Evolutionary conservation across 2,888 invertebrate species (phyloP).

Genomic region (Andrena haemorrhoa): DNA sequence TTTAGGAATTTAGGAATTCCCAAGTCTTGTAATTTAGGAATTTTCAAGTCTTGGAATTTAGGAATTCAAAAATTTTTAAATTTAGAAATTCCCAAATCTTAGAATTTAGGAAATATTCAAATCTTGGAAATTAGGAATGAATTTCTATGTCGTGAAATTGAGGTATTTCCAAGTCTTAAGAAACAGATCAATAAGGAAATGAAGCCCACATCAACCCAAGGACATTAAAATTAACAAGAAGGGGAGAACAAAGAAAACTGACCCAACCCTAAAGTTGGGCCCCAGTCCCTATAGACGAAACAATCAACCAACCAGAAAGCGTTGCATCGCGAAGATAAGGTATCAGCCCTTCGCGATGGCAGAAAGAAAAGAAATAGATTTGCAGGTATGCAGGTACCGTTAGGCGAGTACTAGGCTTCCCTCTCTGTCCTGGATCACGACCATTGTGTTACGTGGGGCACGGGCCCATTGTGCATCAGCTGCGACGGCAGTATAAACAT

Average conservation of each 20-base stretch:
- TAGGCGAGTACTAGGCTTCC: conserved; percentile 23
- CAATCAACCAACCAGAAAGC: background rate
- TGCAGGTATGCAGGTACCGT: conserved; percentile 30
- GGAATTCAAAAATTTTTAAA: too few relatives aligned
- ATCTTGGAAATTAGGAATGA: too few relatives aligned
- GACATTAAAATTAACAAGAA: too few relatives aligned
- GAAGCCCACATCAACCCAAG: too few relatives aligned
- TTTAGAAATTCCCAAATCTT: too few relatives aligned
- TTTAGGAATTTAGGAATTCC: too few relatives aligned
- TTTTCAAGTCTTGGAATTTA: too few relatives aligned
- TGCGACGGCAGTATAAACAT: conserved; percentile 23
- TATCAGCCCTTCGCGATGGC: background rate
- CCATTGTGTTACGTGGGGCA: conserved; percentile 30
- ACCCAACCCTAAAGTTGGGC: background rate
- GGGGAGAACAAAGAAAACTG: background rate
- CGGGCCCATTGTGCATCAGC: conserved; percentile 1
- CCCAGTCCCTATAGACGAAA: background rate
- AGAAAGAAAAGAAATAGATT: conserved; percentile 7
- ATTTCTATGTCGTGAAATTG: too few relatives aligned
- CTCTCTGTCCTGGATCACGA: conserved; percentile 28
- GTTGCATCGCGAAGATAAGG: background rate
- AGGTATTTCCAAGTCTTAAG: too few relatives aligned
- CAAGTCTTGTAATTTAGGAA: too few relatives aligned
- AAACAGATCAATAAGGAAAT: too few relatives aligned
- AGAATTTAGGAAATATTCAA: too few relatives aligned